Evolutionary conservation across 2,888 invertebrate genomes (phyloP).

Genomic region (Orgyia antiqua): DNA sequence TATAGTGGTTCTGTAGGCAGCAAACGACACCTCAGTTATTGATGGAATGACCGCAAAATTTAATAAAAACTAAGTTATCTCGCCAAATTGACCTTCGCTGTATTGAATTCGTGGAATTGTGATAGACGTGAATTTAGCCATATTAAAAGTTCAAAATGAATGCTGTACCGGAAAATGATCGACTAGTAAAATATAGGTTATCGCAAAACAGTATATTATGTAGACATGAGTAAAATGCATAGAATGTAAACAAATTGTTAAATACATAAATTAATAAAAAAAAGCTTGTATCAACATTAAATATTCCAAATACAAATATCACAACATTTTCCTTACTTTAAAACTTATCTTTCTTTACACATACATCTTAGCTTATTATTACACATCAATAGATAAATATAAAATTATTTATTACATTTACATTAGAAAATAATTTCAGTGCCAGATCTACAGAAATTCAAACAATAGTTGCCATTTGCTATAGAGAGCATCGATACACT

Average conservation of each 20-base stretch:
- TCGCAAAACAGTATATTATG: too few relatives aligned
- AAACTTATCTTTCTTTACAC: slow-evolving; percentile 66
- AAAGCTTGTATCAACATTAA: slow-evolving; percentile 42
- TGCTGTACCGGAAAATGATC: too few relatives aligned
- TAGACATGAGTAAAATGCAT: too few relatives aligned
- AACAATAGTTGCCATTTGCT: slow-evolving; percentile 22
- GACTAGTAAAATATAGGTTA: too few relatives aligned
- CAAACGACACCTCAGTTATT: too few relatives aligned
- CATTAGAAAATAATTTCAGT: slow-evolving; percentile 38
- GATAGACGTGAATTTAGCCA: too few relatives aligned
- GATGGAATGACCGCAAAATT: too few relatives aligned
- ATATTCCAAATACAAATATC: slow-evolving; percentile 79
- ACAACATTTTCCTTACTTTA: slow-evolving; percentile 73
- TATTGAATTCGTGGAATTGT: too few relatives aligned
- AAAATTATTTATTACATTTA: slow-evolving; percentile 48
- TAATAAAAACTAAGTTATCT: too few relatives aligned
- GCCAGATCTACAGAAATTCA: slow-evolving; percentile 22
- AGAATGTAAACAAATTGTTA: slow-evolving; percentile 12
- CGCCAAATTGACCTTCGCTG: too few relatives aligned
- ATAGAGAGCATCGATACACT: slow-evolving; percentile 45
- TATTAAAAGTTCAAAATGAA: too few relatives aligned
- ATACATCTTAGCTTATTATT: slow-evolving; percentile 58
- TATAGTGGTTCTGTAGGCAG: too few relatives aligned
- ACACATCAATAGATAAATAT: slow-evolving; percentile 61
- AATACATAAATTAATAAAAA: neutral